Evolutionary conservation across 1,140 invertebrate species (phyloP).

Genomic region (Aphelinus certus): DNA sequence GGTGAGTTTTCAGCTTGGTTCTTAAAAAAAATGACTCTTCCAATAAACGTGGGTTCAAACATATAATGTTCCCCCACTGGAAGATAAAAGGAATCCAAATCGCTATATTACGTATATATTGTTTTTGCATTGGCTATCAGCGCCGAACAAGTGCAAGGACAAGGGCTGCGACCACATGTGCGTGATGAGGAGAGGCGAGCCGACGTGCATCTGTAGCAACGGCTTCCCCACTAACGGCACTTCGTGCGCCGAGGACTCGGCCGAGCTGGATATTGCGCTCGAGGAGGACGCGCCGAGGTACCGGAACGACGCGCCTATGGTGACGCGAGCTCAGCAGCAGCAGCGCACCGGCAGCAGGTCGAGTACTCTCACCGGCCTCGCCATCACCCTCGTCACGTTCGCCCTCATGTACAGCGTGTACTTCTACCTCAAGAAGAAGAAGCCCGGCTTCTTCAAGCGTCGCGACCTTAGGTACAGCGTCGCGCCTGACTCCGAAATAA

Average conservation of each 20-base stretch:
- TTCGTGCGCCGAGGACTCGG: background rate
- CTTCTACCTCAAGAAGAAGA: conserved; percentile 49
- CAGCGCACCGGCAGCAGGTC: background rate
- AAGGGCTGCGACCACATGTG: conserved; percentile 30
- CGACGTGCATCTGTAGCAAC: conserved; percentile 21
- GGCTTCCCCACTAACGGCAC: conserved; percentile 10
- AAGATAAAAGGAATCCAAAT: too few species aligned
- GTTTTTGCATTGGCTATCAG: background rate
- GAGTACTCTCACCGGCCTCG: conserved; percentile 36
- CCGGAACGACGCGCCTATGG: background rate
- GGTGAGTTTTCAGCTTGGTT: background rate
- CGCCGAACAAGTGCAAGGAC: conserved; percentile 18
- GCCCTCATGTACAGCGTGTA: conserved; percentile 41
- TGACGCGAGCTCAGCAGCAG: conserved; percentile 5
- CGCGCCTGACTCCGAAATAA: conserved; percentile 10
- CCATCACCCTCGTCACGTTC: conserved; percentile 34
- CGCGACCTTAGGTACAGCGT: conserved; percentile 49
- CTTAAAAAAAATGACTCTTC: too few species aligned
- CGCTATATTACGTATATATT: too few species aligned
- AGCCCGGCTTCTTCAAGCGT: conserved; percentile 41
- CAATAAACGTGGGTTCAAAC: too few species aligned
- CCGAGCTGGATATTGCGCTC: background rate
- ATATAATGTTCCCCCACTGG: too few species aligned
- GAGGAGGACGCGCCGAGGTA: background rate
- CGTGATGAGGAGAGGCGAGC: background rate